Evolutionary conservation across 2,113 vertebrate species (phyloP).

Genomic region (Cyrtonyx montezumae): DNA sequence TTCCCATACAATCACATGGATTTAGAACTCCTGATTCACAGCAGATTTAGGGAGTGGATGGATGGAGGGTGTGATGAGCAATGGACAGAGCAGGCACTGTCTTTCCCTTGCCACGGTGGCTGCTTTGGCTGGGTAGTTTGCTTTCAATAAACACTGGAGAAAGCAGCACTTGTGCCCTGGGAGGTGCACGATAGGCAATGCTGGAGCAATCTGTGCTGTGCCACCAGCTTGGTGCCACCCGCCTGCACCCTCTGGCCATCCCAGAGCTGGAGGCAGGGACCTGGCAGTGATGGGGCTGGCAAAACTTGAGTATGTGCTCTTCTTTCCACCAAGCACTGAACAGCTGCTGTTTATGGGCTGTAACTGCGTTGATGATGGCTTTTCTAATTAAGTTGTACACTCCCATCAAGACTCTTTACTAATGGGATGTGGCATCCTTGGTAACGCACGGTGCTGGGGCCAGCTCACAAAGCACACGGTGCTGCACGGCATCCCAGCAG

Average conservation of each 20-base stretch:
- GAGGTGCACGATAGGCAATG: not conserved
- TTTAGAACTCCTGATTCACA: rapidly evolving
- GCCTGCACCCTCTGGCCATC: rapidly evolving
- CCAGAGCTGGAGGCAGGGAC: not conserved
- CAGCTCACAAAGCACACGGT: not conserved
- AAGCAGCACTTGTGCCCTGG: not conserved
- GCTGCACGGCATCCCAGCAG: not conserved
- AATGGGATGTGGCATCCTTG: not conserved
- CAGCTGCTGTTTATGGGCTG: constrained; percentile 29
- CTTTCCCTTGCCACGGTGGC: not conserved
- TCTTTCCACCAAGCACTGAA: not conserved
- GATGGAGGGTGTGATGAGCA: no score
- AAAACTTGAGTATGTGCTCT: not conserved
- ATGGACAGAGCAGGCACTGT: not conserved
- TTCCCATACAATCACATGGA: no score
- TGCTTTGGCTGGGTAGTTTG: not conserved
- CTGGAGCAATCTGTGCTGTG: not conserved
- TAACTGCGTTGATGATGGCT: not conserved
- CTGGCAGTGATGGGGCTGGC: not conserved
- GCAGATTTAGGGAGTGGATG: not conserved
- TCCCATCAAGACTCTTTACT: not conserved
- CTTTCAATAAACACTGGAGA: not conserved
- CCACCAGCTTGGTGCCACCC: not conserved
- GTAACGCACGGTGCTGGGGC: not conserved
- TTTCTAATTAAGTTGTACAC: constrained; percentile 26